Percentiles rank a stretch among this genome's conserved stretches.
These are phyloP conservation scores for Calameuta idolon DNA, from an alignment of 2,888 invertebrate species.

Conservation along the genomic window DNA sequence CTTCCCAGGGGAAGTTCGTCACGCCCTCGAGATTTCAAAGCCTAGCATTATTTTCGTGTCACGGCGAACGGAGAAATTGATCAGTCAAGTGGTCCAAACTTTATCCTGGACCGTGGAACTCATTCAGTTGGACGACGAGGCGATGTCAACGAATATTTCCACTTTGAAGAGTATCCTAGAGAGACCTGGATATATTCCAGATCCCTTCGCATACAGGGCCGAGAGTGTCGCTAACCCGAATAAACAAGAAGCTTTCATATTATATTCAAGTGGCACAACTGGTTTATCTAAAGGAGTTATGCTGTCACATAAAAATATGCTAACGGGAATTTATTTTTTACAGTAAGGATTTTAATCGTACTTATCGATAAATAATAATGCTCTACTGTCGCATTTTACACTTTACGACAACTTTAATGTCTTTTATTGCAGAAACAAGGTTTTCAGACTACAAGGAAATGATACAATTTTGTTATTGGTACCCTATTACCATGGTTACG, in stretches of 20 bases:
- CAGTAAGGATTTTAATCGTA: neutral
- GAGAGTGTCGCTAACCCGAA: constrained; percentile 22
- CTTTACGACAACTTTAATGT: neutral
- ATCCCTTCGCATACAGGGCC: constrained; percentile 30
- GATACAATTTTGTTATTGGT: constrained; percentile 31
- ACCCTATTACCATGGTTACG: constrained; percentile 50
- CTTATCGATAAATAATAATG: neutral
- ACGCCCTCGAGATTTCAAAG: constrained; percentile 39
- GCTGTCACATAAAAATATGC: constrained; percentile 77
- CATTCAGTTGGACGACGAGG: constrained; percentile 40
- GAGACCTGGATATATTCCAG: constrained; percentile 9
- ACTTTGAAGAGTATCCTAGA: constrained; percentile 27
- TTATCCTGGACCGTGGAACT: constrained; percentile 37
- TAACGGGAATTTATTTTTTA: constrained; percentile 45
- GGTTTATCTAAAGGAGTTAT: constrained; percentile 83
- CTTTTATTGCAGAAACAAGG: constrained; percentile 24
- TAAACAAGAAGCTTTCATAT: constrained; percentile 60
- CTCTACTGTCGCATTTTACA: neutral
- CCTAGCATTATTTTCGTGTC: constrained; percentile 49
- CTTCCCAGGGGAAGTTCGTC: constrained; percentile 40
- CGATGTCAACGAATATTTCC: constrained; percentile 22
- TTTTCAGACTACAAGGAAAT: neutral
- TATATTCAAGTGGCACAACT: constrained; percentile 71
- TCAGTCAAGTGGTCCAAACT: constrained; percentile 24
- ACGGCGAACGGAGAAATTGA: constrained; percentile 28